Percentiles rank a stretch among this genome's conserved stretches.
These are phyloP conservation scores for Eublepharis macularius DNA, from an alignment of 2,113 vertebrate genomes.

Conservation along the genomic window DNA sequence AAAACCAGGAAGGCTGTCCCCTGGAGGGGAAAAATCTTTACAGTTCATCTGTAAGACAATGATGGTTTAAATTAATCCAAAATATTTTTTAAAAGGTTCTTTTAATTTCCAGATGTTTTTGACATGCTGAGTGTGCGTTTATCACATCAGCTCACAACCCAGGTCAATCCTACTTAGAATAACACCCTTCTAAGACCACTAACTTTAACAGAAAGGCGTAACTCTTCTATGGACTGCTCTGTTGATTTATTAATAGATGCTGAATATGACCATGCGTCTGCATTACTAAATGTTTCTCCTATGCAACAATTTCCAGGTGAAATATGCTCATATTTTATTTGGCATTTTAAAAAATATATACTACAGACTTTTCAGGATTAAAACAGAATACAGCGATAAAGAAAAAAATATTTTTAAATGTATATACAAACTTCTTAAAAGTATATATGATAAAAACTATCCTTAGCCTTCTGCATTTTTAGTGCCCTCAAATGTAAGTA, in stretches of 20 bases:
- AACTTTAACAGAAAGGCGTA: no score
- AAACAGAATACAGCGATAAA: no score
- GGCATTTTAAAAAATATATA: not conserved
- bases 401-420: not conserved
- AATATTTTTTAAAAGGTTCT: not conserved
- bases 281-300: not conserved
- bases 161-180: no score
- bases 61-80: not conserved
- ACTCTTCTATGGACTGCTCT: no score
- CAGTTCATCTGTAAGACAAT: not conserved
- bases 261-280: not conserved
- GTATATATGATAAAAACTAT: not conserved
- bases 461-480: not conserved
- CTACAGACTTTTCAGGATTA: not conserved
- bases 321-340: not conserved
- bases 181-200: no score
- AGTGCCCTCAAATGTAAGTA: not conserved
- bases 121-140: not conserved
- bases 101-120: not conserved
- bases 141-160: not conserved
- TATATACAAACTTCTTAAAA: not conserved
- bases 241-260: not conserved
- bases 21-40: not conserved
- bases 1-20: slow-evolving; percentile 8
- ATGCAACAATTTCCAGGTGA: not conserved